Conservation (phyloP, 2,797 vertebrate species). For the Graptemys geographica region DNA sequence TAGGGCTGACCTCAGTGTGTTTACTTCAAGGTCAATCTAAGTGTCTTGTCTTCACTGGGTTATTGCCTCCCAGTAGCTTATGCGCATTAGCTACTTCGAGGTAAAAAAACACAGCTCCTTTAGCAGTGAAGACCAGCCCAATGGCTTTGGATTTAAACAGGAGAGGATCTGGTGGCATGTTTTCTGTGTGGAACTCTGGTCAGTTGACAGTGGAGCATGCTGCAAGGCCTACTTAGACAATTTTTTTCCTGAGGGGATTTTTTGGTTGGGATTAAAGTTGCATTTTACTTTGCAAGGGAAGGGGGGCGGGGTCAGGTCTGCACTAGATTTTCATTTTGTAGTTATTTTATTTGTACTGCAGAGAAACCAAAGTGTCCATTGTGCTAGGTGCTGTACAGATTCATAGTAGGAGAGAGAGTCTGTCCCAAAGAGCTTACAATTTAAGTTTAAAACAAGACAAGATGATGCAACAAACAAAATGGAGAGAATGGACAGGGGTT, state of each 20-base stretch:
- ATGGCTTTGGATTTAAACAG: not conserved
- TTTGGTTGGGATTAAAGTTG: not conserved
- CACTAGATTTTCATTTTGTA: not conserved
- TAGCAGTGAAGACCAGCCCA: no score
- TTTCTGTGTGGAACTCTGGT: not conserved
- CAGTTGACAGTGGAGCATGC: not conserved
- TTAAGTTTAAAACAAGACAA: not conserved
- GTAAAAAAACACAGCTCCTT: not conserved
- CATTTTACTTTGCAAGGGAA: not conserved
- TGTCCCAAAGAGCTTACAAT: not conserved
- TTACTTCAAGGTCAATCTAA: not conserved
- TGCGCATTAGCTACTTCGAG: not conserved
- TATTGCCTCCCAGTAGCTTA: not conserved
- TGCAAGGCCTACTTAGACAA: not conserved
- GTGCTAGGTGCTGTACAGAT: not conserved
- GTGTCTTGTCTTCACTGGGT: not conserved
- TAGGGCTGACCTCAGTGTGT: not conserved
- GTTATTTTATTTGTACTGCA: not conserved
- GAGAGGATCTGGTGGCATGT: conserved; percentile 23
- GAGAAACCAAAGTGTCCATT: no score
- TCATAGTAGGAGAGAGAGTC: not conserved
- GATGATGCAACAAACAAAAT: not conserved
- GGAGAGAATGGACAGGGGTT: not conserved
- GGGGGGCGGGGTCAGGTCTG: not conserved
- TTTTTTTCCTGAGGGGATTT: not conserved